A percentile compares a stretch with the other conserved stretches of the same genome.
These are phyloP conservation scores for Mormyrus proboscirostris DNA, from an alignment of 2,797 vertebrate species.

Conservation along the genomic window DNA sequence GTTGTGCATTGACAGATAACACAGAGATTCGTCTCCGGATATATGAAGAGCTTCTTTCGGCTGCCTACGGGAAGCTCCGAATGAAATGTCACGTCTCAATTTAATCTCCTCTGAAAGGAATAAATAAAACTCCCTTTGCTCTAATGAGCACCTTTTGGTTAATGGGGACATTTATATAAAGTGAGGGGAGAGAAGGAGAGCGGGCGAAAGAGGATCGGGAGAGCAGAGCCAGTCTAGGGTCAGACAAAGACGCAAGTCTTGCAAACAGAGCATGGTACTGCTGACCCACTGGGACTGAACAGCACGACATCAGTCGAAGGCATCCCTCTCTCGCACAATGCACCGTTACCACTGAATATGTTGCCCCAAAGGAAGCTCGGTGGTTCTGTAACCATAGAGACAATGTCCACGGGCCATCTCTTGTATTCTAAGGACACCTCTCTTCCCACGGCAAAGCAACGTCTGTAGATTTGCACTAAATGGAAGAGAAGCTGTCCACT, in stretches of 20 bases:
- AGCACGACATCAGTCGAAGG: constrained; percentile 18
- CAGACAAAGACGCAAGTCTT: constrained; percentile 17
- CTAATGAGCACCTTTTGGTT: constrained; percentile 39
- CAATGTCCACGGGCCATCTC: background rate
- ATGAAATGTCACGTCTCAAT: constrained; percentile 45
- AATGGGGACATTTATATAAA: constrained; percentile 35
- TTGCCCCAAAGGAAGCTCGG: background rate
- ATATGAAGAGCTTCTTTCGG: constrained; percentile 29
- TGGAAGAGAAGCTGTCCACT: background rate
- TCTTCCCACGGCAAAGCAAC: background rate
- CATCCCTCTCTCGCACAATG: background rate
- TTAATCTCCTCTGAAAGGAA: constrained; percentile 38
- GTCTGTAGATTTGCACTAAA: background rate
- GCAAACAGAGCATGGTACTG: background rate
- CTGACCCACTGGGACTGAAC: background rate
- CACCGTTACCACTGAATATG: background rate
- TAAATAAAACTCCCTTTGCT: constrained; percentile 32
- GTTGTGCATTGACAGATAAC: constrained; percentile 28
- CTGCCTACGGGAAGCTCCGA: constrained; percentile 31
- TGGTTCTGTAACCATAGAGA: background rate
- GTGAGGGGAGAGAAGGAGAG: constrained; percentile 8
- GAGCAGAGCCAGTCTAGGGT: background rate
- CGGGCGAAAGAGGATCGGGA: background rate
- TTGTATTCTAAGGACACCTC: background rate
- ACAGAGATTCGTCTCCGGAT: constrained; percentile 26